These are phyloP conservation scores for Amphilophus citrinellus DNA, from an alignment of 2,113 vertebrate species.

Conservation along the genomic window DNA sequence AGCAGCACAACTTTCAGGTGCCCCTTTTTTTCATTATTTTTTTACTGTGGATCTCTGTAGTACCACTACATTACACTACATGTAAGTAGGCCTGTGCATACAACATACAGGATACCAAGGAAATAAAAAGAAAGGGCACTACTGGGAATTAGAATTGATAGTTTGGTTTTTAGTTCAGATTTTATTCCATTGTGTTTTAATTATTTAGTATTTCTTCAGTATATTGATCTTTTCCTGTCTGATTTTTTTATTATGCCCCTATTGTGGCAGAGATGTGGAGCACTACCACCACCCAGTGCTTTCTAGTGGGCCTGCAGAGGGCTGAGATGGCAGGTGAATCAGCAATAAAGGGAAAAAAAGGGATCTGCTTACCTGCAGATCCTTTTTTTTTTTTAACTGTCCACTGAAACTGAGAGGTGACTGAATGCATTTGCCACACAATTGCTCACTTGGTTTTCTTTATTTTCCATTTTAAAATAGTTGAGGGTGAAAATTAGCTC, in stretches of 20 bases:
- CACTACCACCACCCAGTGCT: conserved; percentile 53
- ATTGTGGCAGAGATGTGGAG: conserved; percentile 14
- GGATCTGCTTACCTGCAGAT: conserved; percentile 5
- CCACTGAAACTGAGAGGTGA: conserved; percentile 2
- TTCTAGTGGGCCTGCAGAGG: not conserved
- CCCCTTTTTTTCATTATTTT: not conserved
- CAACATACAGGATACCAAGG: fast-evolving
- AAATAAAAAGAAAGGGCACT: not conserved
- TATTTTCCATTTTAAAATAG: not conserved
- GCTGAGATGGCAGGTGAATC: conserved; percentile 2
- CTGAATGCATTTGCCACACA: not conserved
- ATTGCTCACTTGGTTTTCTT: not conserved
- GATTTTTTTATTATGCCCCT: not conserved
- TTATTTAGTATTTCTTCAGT: not conserved
- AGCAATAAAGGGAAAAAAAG: not conserved
- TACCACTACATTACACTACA: not conserved
- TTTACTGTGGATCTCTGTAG: not conserved
- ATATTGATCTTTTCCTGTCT: not conserved
- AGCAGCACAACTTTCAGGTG: not conserved
- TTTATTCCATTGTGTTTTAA: not conserved
- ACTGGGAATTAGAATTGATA: not conserved
- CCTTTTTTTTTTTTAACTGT: not conserved
- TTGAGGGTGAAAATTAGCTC: not conserved
- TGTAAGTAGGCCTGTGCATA: not conserved
- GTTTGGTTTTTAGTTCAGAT: not conserved